Conservation (phyloP, 2,797 vertebrate genomes). For the Fistularia commersonii region DNA sequence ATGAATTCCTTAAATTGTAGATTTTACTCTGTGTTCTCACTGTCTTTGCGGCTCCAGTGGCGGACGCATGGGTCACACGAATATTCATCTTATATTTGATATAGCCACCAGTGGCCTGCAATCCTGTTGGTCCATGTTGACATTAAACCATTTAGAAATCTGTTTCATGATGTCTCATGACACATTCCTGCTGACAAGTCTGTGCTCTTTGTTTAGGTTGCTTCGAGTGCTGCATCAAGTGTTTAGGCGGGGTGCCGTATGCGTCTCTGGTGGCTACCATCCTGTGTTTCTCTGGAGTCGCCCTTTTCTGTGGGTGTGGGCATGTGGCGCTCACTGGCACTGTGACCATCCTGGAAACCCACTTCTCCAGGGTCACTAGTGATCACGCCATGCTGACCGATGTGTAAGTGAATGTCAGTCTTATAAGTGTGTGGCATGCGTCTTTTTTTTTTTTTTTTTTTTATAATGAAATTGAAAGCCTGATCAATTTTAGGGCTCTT, state of each 20-base stretch:
- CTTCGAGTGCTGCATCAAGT: constrained; percentile 99
- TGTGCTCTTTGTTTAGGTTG: constrained; percentile 77
- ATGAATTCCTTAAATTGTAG: too few species aligned
- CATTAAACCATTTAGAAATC: background rate
- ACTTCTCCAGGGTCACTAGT: constrained; percentile 86
- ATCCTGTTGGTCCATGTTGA: too few species aligned
- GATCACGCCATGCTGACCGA: constrained; percentile 90
- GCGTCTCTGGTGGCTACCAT: constrained; percentile 97
- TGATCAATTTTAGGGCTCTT: too few species aligned
- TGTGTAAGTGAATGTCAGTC: constrained; percentile 79
- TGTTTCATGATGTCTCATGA: background rate
- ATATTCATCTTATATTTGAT: too few species aligned
- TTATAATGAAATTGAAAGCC: too few species aligned
- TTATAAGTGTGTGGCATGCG: background rate
- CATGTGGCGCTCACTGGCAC: constrained; percentile 94
- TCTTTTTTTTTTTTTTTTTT: too few species aligned
- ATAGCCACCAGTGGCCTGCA: too few species aligned
- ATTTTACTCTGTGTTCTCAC: too few species aligned
- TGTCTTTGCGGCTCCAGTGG: too few species aligned
- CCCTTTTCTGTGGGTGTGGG: constrained; percentile 95
- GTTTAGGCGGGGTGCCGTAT: constrained; percentile 97
- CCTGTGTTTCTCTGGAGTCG: constrained; percentile 96
- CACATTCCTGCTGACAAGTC: background rate
- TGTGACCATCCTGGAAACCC: constrained; percentile 85
- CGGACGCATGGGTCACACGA: too few species aligned